phyloP scores from a whole-genome alignment of 2,888 invertebrate species.

The Bombylius major region DNA sequence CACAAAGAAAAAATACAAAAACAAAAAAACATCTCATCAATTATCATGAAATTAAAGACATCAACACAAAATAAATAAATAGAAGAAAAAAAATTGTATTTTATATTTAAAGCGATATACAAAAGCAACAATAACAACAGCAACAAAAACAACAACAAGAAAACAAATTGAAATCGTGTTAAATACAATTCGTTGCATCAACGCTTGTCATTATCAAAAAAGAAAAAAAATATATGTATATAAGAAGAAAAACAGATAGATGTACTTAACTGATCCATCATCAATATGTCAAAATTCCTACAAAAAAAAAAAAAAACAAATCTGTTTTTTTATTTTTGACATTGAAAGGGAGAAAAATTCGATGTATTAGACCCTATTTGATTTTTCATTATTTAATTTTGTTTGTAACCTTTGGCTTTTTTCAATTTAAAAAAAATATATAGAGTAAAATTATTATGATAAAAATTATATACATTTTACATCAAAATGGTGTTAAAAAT shows the following conservation, averaged over 20 bases:
- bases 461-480: no score
- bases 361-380: no score
- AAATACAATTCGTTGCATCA: background rate
- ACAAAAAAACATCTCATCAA: background rate
- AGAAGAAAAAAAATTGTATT: background rate
- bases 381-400: no score
- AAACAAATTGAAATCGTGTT: background rate
- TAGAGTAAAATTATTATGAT: no score
- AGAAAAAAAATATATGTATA: background rate
- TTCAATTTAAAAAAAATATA: no score
- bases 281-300: background rate
- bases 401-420: no score
- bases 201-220: background rate
- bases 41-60: constrained; percentile 3
- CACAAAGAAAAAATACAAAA: background rate
- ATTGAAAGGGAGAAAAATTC: no score
- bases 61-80: constrained; percentile 1
- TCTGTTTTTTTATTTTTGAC: no score
- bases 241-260: background rate
- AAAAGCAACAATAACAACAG: background rate
- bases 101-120: no score
- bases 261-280: background rate
- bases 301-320: no score
- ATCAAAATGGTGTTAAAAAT: no score
- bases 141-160: background rate